Evolutionary conservation across 2,113 vertebrate genomes (phyloP).

Genomic region (Alouatta palliata): DNA sequence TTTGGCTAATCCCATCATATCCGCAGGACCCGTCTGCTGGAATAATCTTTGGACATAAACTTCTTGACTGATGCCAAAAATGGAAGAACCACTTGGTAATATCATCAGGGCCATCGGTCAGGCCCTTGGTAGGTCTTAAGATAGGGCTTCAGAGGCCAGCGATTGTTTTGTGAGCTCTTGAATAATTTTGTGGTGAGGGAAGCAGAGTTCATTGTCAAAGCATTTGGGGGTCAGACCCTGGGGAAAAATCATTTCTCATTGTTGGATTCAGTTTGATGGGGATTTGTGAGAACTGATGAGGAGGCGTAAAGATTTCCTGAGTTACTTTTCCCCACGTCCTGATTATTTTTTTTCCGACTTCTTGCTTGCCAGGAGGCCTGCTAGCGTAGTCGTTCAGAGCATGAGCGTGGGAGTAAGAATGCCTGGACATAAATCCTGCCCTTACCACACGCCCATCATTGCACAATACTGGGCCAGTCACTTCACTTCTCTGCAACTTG

Average conservation of each 20-base stretch:
- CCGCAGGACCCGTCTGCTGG: conserved; percentile 80
- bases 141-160: conserved; percentile 72
- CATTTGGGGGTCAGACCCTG: conserved; percentile 71
- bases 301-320: conserved; percentile 76
- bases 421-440: background rate
- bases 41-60: conserved; percentile 82
- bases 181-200: conserved; percentile 75
- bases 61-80: conserved; percentile 81
- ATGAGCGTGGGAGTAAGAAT: background rate
- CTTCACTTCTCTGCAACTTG: background rate
- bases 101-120: conserved; percentile 79
- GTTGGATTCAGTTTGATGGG: conserved; percentile 71
- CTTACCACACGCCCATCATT: accelerated
- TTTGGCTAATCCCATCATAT: conserved; percentile 87
- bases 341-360: background rate
- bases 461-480: background rate
- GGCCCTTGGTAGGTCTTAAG: conserved; percentile 52
- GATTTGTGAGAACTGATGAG: conserved; percentile 60
- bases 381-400: background rate
- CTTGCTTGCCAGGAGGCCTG: conserved; percentile 5
- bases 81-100: conserved; percentile 78
- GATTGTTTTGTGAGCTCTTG: conserved; percentile 71
- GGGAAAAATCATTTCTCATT: conserved; percentile 77
- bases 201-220: conserved; percentile 77
- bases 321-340: conserved; percentile 35